Evolutionary conservation across 2,797 vertebrate genomes (phyloP).

Genomic region (Amniataba percoides): DNA sequence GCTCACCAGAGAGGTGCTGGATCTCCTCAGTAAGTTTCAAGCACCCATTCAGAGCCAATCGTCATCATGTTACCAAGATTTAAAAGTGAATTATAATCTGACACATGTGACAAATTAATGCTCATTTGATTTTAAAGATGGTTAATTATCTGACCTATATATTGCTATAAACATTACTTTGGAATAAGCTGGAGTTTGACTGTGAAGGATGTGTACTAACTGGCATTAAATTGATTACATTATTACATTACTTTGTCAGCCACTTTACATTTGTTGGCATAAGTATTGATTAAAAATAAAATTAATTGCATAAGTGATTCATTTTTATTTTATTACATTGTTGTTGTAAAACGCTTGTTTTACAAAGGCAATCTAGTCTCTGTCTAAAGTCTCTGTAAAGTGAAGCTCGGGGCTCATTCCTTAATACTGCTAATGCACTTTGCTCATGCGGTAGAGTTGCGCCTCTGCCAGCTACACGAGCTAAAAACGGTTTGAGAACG

Average conservation of each 20-base stretch:
- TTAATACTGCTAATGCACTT: slow-evolving; percentile 26
- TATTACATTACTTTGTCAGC: neutral
- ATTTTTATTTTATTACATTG: slow-evolving; percentile 7
- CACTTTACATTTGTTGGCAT: slow-evolving; percentile 7
- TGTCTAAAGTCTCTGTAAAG: slow-evolving; percentile 4
- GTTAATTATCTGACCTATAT: neutral
- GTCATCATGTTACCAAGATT: neutral
- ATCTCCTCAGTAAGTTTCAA: slow-evolving; percentile 93
- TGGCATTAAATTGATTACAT: neutral
- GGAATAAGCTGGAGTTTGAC: neutral
- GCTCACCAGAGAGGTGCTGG: slow-evolving; percentile 94
- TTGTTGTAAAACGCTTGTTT: slow-evolving; percentile 26
- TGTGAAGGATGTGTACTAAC: neutral
- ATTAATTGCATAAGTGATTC: slow-evolving; percentile 4
- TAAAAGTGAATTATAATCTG: neutral
- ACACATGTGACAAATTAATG: too few relatives aligned
- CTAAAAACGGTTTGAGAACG: neutral
- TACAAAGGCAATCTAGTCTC: slow-evolving; percentile 13
- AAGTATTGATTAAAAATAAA: slow-evolving; percentile 8
- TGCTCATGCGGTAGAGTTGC: neutral
- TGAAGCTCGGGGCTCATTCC: slow-evolving; percentile 1
- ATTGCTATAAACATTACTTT: neutral
- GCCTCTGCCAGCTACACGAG: slow-evolving; percentile 15
- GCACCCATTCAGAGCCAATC: neutral
- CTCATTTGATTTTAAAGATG: neutral